These are phyloP conservation scores for Nomada fabriciana DNA, from an alignment of 2,888 invertebrate genomes.

Conservation along the genomic window DNA sequence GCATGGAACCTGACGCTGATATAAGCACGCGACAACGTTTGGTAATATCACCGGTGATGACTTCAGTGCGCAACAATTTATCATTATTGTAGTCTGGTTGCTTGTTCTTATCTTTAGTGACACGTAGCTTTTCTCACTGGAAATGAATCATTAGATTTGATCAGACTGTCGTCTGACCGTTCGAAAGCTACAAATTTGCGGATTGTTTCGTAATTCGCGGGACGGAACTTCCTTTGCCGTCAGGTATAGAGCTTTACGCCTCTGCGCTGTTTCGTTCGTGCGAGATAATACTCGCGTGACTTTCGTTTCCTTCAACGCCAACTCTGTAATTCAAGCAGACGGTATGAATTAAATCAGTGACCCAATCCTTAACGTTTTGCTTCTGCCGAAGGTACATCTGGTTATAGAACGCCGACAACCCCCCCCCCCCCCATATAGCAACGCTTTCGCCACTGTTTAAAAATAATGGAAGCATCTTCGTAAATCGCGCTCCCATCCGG, in stretches of 20 bases:
- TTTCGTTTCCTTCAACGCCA: no score
- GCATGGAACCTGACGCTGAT: constrained; percentile 8
- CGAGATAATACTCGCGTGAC: constrained; percentile 66
- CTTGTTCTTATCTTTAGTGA: neutral
- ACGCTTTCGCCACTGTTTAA: no score
- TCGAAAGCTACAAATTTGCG: neutral
- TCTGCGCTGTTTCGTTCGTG: constrained; percentile 49
- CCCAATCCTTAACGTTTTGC: no score
- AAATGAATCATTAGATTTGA: neutral
- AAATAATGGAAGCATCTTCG: no score
- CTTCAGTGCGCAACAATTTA: neutral
- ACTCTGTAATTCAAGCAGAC: no score
- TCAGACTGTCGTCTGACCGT: neutral
- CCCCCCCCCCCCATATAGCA: no score
- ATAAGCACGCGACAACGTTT: neutral
- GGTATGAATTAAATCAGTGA: no score
- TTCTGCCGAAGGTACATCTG: no score
- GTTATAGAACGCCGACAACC: no score
- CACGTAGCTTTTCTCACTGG: neutral
- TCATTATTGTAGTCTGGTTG: neutral
- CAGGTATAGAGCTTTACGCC: constrained; percentile 66
- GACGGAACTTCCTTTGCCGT: constrained; percentile 56
- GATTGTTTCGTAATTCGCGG: neutral
- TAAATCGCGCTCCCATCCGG: no score
- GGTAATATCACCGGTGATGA: constrained; percentile 14